phyloP scores from a whole-genome alignment of 2,888 invertebrate genomes.

The Lycaena phlaeas region DNA sequence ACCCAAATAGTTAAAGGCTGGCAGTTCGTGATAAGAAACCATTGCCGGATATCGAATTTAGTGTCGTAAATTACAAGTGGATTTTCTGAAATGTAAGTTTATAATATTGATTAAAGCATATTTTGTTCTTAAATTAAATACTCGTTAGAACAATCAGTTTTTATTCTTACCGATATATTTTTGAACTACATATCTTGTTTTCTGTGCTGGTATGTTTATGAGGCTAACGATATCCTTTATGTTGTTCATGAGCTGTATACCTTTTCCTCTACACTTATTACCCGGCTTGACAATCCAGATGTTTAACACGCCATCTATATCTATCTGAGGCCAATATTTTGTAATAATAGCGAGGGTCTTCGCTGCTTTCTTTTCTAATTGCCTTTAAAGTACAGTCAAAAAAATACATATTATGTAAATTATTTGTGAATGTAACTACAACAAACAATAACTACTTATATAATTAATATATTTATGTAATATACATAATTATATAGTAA shows the following conservation, averaged over 20 bases:
- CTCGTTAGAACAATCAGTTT: conserved; percentile 4
- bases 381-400: no score
- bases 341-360: conserved; percentile 77
- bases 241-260: conserved; percentile 89
- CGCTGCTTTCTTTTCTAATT: conserved; percentile 67
- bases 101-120: background rate
- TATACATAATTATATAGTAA: no score
- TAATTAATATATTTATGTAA: no score
- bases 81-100: conserved; percentile 76
- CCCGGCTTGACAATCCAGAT: conserved; percentile 97
- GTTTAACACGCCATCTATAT: conserved; percentile 88
- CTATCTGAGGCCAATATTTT: conserved; percentile 85
- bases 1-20: conserved; percentile 94
- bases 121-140: background rate
- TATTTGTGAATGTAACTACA: no score
- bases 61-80: conserved; percentile 91
- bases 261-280: conserved; percentile 92
- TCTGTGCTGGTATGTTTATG: conserved; percentile 78
- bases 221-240: conserved; percentile 87
- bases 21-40: conserved; percentile 93
- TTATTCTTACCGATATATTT: conserved; percentile 88
- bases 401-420: background rate
- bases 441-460: no score
- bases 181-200: conserved; percentile 91
- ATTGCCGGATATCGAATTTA: conserved; percentile 96